Percentiles rank a stretch among this genome's conserved stretches.
These are phyloP conservation scores for Cephus pulcher DNA, from an alignment of 2,888 invertebrate species.

Conservation along the genomic window DNA sequence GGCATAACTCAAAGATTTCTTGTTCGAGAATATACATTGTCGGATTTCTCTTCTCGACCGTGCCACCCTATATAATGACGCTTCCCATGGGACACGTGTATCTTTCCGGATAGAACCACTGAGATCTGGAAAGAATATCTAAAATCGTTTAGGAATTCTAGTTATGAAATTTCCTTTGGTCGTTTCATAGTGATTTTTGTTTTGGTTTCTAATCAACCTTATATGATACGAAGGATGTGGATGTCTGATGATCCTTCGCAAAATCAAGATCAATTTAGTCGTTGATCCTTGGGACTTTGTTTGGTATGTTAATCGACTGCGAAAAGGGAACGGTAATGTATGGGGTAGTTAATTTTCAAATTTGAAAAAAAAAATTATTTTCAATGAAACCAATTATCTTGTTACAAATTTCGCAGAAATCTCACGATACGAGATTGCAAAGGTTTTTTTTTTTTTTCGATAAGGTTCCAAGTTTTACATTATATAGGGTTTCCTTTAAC, in stretches of 20 bases:
- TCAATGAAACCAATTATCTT: not conserved
- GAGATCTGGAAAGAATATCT: not conserved
- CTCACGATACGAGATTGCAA: not conserved
- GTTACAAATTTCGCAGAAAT: not conserved
- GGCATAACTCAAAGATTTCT: not conserved
- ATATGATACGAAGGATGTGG: too few species aligned
- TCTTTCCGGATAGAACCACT: not conserved
- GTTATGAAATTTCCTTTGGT: not conserved
- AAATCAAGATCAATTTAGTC: too few species aligned
- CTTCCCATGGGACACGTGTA: not conserved
- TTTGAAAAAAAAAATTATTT: not conserved
- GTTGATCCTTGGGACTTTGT: not conserved
- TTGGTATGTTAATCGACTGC: not conserved
- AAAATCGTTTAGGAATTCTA: not conserved
- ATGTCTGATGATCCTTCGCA: too few species aligned
- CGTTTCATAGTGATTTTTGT: not conserved
- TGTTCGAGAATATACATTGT: not conserved
- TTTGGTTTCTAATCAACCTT: not conserved
- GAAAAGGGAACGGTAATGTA: not conserved
- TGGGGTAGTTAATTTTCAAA: not conserved
- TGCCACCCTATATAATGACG: not conserved
- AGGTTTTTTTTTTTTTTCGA: not conserved
- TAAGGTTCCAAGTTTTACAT: not conserved
- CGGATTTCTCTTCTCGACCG: not conserved
- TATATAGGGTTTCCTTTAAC: not conserved